Evolutionary conservation across 2,888 invertebrate species (phyloP).

Genomic region (Drosophila emarginata): DNA sequence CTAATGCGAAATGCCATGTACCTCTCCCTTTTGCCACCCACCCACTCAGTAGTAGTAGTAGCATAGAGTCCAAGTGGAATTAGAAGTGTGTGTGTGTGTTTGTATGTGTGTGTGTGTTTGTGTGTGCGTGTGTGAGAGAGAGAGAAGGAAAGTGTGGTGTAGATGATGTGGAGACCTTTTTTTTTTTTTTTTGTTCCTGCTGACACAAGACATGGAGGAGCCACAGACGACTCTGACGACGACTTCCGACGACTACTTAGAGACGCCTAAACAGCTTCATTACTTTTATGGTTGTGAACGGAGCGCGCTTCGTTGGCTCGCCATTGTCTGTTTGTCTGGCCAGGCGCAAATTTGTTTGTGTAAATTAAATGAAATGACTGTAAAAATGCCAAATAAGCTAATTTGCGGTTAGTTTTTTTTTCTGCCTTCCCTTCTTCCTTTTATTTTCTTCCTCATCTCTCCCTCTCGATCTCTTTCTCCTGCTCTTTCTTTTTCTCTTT

Average conservation of each 20-base stretch:
- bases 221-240: slow-evolving; percentile 33
- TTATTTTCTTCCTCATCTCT: neutral
- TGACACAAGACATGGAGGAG: slow-evolving; percentile 61
- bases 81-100: neutral
- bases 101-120: neutral
- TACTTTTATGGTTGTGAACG: slow-evolving; percentile 75
- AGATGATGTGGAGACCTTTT: slow-evolving; percentile 23
- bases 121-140: neutral
- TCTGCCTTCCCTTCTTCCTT: neutral
- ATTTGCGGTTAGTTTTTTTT: slow-evolving; percentile 72
- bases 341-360: slow-evolving; percentile 78
- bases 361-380: slow-evolving; percentile 78
- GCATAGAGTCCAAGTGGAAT: neutral
- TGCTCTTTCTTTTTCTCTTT: neutral
- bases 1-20: slow-evolving; percentile 40
- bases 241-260: slow-evolving; percentile 76
- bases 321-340: slow-evolving; percentile 68
- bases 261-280: slow-evolving; percentile 78
- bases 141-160: no score
- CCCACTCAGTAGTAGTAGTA: neutral
- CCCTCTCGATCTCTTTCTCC: neutral
- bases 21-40: neutral
- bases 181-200: slow-evolving; percentile 40
- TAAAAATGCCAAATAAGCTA: slow-evolving; percentile 78
- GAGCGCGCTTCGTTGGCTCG: slow-evolving; percentile 68